These are phyloP conservation scores for Ptychoptera albimana DNA, from an alignment of 2,888 invertebrate species.

Conservation along the genomic window DNA sequence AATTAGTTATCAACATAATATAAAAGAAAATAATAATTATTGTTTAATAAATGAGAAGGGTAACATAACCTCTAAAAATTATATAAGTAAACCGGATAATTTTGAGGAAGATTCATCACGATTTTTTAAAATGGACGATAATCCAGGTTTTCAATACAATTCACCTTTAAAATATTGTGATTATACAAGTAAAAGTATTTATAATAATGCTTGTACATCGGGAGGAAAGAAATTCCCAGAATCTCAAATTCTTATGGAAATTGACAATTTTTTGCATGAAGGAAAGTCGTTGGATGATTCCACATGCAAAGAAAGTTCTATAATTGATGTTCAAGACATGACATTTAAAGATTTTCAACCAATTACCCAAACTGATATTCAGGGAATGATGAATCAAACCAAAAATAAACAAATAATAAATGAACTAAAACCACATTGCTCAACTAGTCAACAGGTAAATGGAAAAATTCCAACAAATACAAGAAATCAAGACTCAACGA, in stretches of 20 bases:
- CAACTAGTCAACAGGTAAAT: background rate
- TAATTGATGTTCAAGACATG: background rate
- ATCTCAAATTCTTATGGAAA: slow-evolving; percentile 19
- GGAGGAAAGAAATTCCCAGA: background rate
- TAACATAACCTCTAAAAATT: too few species aligned
- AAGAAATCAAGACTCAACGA: background rate
- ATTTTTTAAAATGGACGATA: too few species aligned
- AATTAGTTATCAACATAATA: too few species aligned
- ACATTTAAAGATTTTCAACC: background rate
- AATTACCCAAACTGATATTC: background rate
- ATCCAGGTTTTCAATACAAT: slow-evolving; percentile 11
- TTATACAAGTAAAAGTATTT: background rate
- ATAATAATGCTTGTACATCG: background rate
- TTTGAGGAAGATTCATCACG: too few species aligned
- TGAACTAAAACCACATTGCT: slow-evolving; percentile 3
- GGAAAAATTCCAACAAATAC: slow-evolving; percentile 8
- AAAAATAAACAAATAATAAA: slow-evolving; percentile 3
- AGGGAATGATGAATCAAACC: background rate
- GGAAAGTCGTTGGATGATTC: slow-evolving; percentile 2
- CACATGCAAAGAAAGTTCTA: background rate
- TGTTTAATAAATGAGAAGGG: too few species aligned
- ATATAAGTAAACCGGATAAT: too few species aligned
- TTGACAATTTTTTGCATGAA: slow-evolving; percentile 22
- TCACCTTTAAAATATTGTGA: slow-evolving; percentile 23
- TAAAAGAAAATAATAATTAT: too few species aligned